A percentile compares a stretch with the other conserved stretches of the same genome.
Conservation (phyloP, 2,888 invertebrate genomes). For the Platynereis dumerilii region DNA sequence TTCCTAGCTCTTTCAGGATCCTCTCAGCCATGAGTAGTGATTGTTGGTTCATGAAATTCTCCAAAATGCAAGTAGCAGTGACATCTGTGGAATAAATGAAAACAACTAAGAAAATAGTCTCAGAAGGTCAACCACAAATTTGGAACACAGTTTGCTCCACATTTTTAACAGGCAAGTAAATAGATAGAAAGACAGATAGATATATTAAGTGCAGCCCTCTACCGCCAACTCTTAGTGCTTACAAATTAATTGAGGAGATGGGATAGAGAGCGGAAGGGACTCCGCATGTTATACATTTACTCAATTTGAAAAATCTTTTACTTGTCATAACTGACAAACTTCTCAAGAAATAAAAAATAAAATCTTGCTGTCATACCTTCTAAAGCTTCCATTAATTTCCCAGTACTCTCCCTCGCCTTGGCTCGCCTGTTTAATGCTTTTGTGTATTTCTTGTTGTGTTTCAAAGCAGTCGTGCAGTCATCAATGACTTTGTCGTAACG, state of each 20-base stretch:
- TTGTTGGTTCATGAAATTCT: constrained; percentile 83
- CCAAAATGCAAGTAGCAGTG: constrained; percentile 89
- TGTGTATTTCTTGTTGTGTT: constrained; percentile 79
- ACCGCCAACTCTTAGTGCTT: no score
- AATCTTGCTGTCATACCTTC: constrained; percentile 68
- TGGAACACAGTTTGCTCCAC: background rate
- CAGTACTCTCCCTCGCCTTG: constrained; percentile 74
- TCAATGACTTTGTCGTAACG: constrained; percentile 83
- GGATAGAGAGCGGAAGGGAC: no score
- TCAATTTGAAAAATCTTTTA: no score
- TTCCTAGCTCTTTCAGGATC: constrained; percentile 78
- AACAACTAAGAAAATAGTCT: no score
- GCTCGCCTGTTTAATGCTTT: constrained; percentile 83
- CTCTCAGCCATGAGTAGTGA: constrained; percentile 85
- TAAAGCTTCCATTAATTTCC: constrained; percentile 79
- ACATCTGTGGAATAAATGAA: no score
- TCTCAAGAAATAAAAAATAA: no score
- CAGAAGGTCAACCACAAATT: constrained; percentile 2
- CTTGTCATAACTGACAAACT: no score
- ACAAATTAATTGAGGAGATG: no score
- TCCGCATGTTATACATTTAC: no score
- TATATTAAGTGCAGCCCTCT: no score
- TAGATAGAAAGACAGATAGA: no score
- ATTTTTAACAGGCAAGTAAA: no score
- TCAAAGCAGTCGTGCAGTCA: constrained; percentile 85